Evolutionary conservation across 2,797 vertebrate species (phyloP).

Genomic region (Siniperca scherzeri): DNA sequence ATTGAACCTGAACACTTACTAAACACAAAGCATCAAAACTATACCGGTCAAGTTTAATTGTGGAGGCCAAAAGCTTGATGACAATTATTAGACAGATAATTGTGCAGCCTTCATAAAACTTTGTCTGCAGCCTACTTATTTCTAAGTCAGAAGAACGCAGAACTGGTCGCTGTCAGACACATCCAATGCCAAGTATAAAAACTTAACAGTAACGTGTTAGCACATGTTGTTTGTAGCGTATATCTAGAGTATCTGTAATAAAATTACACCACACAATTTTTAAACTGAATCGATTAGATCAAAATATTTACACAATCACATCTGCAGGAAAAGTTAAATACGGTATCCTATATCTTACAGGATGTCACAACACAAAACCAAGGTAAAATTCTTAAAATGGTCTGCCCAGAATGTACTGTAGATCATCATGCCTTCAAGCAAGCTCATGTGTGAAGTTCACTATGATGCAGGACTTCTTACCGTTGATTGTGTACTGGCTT

Average conservation of each 20-base stretch:
- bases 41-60: background rate
- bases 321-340: background rate
- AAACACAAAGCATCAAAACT: background rate
- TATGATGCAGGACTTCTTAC: background rate
- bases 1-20: background rate
- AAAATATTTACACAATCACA: background rate
- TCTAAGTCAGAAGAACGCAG: conserved; percentile 1
- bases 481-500: background rate
- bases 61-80: background rate
- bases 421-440: background rate
- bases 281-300: background rate
- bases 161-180: background rate
- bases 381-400: background rate
- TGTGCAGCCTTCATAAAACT: background rate
- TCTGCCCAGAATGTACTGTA: background rate
- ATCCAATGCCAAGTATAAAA: background rate
- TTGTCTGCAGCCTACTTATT: background rate
- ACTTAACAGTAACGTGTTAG: conserved; percentile 1
- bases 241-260: background rate
- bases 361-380: background rate
- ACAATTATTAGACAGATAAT: background rate
- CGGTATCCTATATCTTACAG: background rate
- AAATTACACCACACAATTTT: background rate
- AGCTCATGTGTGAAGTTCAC: conserved; percentile 5
- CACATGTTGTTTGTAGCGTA: conserved; percentile 5